Conservation (phyloP, 2,888 invertebrate species). For the Athalia cordata region DNA sequence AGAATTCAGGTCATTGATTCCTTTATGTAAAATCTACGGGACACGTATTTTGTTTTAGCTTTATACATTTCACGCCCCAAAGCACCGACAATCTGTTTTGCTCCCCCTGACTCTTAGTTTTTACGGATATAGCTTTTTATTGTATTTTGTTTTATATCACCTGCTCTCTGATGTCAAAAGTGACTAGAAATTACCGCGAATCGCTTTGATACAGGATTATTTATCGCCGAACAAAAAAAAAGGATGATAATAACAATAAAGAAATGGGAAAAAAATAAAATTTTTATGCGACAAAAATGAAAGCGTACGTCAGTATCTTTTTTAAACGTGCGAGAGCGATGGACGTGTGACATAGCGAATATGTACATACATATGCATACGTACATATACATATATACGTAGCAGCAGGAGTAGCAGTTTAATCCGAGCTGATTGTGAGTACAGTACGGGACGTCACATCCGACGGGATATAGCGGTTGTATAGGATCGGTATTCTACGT, state of each 20-base stretch:
- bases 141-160: too few species aligned
- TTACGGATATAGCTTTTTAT: neutral
- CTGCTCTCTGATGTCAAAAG: neutral
- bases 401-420: too few species aligned
- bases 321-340: constrained; percentile 4
- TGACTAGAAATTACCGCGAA: neutral
- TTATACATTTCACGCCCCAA: constrained; percentile 16
- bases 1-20: constrained; percentile 41
- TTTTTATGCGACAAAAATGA: neutral
- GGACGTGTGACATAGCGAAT: constrained; percentile 20
- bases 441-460: too few species aligned
- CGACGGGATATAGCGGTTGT: too few species aligned
- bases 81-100: neutral
- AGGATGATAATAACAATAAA: neutral
- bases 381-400: neutral
- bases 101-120: neutral
- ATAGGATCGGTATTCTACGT: too few species aligned
- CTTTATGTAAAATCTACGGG: constrained; percentile 51
- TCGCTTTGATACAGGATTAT: neutral
- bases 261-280: neutral
- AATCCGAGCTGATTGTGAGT: too few species aligned
- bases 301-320: neutral
- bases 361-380: neutral
- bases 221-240: constrained; percentile 2
- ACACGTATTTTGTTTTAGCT: constrained; percentile 57